Evolutionary conservation across 2,113 vertebrate species (phyloP).

Genomic region (Harpagus bidentatus): DNA sequence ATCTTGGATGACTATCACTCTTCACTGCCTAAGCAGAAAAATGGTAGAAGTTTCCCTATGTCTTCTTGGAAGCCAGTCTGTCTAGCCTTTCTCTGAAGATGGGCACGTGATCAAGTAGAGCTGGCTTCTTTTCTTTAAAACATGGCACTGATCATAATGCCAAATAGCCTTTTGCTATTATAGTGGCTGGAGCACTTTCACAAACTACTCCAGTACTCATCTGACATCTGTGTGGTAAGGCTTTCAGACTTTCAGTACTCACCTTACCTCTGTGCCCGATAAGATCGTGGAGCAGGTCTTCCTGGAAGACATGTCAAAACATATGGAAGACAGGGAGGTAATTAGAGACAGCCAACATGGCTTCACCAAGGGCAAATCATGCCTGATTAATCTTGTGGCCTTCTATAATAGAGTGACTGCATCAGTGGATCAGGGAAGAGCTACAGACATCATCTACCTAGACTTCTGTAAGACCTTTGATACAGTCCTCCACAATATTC

Average conservation of each 20-base stretch:
- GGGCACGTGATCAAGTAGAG: background rate
- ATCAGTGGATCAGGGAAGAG: background rate
- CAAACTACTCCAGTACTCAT: background rate
- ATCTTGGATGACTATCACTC: background rate
- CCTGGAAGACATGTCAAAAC: background rate
- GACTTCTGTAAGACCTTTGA: background rate
- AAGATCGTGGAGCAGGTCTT: background rate
- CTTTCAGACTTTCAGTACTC: background rate
- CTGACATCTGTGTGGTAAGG: background rate
- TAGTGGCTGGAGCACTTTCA: background rate
- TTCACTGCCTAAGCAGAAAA: background rate
- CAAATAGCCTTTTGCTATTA: background rate
- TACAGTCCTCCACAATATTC: background rate
- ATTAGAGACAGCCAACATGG: background rate
- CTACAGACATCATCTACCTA: background rate
- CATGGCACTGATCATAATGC: background rate
- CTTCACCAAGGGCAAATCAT: background rate
- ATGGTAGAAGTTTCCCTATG: background rate
- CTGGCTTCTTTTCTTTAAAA: background rate
- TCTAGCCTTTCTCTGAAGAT: background rate
- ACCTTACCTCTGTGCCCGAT: background rate
- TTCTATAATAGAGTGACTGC: background rate
- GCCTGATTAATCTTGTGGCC: background rate
- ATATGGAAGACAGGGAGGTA: background rate
- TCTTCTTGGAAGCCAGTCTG: background rate